A percentile compares a stretch with the other conserved stretches of the same genome.
These are phyloP conservation scores for Actinostola sp. DNA, from an alignment of 92 coral and sea anemone genomes.

Conservation along the genomic window DNA sequence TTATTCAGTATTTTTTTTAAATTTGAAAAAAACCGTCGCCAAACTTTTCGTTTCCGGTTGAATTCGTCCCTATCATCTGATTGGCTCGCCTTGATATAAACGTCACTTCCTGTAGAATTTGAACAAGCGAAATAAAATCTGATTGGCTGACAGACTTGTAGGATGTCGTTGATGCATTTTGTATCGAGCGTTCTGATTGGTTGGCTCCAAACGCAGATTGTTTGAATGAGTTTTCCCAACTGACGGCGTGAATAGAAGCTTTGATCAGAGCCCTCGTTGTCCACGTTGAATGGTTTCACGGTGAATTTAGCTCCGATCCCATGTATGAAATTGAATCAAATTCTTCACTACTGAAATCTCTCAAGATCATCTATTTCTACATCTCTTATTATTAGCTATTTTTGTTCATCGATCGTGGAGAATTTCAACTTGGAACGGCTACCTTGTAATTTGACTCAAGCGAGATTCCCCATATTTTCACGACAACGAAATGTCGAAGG, in stretches of 20 bases:
- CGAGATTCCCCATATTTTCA: not conserved
- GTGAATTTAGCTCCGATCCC: not conserved
- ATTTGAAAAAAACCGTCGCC: not conserved
- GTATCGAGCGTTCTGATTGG: conserved; percentile 58
- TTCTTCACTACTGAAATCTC: not conserved
- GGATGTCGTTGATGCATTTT: conserved; percentile 9
- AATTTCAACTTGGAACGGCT: conserved; percentile 7
- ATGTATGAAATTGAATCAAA: not conserved
- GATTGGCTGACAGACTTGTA: conserved; percentile 12
- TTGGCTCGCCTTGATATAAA: not conserved
- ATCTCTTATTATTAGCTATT: not conserved
- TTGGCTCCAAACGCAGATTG: conserved; percentile 58
- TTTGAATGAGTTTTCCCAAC: conserved; percentile 86
- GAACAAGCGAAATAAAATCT: conserved; percentile 4
- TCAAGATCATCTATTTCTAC: not conserved
- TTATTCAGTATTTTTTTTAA: too few relatives aligned
- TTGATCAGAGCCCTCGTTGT: conserved; percentile 10
- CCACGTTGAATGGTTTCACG: conserved; percentile 9
- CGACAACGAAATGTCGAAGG: conserved; percentile 25
- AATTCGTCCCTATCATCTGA: not conserved
- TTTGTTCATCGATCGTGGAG: not conserved
- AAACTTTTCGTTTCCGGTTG: not conserved
- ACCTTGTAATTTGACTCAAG: not conserved
- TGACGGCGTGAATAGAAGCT: conserved; percentile 57
- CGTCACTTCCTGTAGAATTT: conserved; percentile 10